Percentiles rank a stretch among this genome's conserved stretches.
These are phyloP conservation scores for Rosalia funebris DNA, from an alignment of 2,888 invertebrate genomes.

Conservation along the genomic window DNA sequence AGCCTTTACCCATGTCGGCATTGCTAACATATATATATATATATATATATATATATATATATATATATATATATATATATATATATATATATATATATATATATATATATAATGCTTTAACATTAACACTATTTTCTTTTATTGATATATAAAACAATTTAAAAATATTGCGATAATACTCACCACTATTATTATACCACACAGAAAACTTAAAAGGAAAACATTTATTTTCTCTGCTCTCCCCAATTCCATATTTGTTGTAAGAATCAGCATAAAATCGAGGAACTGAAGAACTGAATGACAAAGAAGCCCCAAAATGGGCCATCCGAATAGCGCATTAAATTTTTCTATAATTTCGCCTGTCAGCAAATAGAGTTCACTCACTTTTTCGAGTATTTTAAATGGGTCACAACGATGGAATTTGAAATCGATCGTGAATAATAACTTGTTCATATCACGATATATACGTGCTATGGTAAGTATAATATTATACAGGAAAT, in stretches of 20 bases:
- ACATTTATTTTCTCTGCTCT: not conserved
- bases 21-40: too few relatives aligned
- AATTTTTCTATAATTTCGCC: not conserved
- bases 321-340: slow-evolving; percentile 8
- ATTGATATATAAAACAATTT: too few relatives aligned
- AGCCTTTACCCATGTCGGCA: too few relatives aligned
- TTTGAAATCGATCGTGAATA: not conserved
- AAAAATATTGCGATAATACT: not conserved
- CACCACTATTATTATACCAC: not conserved
- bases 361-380: not conserved
- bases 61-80: too few relatives aligned
- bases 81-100: too few relatives aligned
- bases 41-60: too few relatives aligned
- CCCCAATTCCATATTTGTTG: not conserved
- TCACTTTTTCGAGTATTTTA: not conserved
- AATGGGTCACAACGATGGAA: not conserved
- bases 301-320: not conserved
- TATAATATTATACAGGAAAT: too few relatives aligned
- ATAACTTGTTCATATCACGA: too few relatives aligned
- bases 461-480: too few relatives aligned
- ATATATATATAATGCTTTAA: too few relatives aligned
- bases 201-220: not conserved
- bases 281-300: not conserved
- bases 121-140: too few relatives aligned
- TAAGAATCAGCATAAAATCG: not conserved